Evolutionary conservation across 1,140 invertebrate species (phyloP), one percentile per base, ranked within the genome.

Genomic region (Bombus sylvicola): DNA sequence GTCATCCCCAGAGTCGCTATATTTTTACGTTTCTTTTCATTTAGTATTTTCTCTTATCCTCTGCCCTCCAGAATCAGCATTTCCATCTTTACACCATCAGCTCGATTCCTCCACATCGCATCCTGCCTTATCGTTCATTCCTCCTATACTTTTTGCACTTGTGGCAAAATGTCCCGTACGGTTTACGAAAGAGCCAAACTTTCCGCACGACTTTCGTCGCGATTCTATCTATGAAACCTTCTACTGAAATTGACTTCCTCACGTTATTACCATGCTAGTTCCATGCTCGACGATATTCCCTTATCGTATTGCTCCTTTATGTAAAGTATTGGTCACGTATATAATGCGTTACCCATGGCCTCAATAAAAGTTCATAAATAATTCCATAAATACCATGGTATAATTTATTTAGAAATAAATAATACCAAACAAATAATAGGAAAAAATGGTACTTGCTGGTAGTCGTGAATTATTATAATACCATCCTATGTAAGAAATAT

Each of bases 241-340:
- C n/a, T 43, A 57, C 15, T 31, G 25, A 41, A 62, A 69, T 68
- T 69, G 73, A 22, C 62, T 53, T 53, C 34, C 25, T 43, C n/a
- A 31, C 73, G 15, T 68, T 76, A 76, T 76, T 76, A 41, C 34
- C 57, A 9, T 47, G 43, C 31, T 83, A 53, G 28, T 47, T n/a
- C 53, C 31, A 66, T 62, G 53, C 39, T 34, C 59, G 31, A 15
- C 73, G 68, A 62, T 68, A n/a, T 57, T 64, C 8, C 22, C 59
- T 77, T 83, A 83, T 83, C 81, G 73, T 37, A 13, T 68, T 28
- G n/a, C 22, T 15, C 25, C 8, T 34, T 66, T 82, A 64, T 76
- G 57, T 43, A 68, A 71, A 81, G 10, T 39, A 72, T n/a, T n/a
- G 8, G 34, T 53, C 69, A 43, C 41, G 41, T 53, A 31, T 18